phyloP scores from a whole-genome alignment of 2,113 vertebrate species.

The Megaceryle torquata region DNA sequence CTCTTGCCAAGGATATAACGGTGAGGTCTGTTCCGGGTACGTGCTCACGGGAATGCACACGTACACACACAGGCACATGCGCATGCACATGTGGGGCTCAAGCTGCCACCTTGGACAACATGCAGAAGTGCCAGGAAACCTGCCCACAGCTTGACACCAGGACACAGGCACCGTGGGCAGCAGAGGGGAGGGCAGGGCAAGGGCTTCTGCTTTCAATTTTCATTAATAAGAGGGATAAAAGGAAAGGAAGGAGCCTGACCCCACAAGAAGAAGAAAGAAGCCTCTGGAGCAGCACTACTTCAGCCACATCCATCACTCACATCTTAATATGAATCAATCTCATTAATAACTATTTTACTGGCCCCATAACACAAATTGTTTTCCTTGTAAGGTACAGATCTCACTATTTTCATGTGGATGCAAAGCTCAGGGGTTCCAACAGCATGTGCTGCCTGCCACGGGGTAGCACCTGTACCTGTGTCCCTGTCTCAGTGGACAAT shows the following conservation, averaged over 20 bases:
- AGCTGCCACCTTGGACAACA: not conserved
- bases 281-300: not conserved
- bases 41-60: not conserved
- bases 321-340: not conserved
- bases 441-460: rapidly evolving
- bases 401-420: not conserved
- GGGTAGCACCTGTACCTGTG: rapidly evolving
- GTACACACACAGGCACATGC: not conserved
- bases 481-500: not conserved
- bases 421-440: rapidly evolving
- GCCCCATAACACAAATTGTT: not conserved
- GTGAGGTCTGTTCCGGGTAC: not conserved
- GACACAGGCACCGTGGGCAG: not conserved
- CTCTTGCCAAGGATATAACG: not conserved
- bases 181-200: not conserved
- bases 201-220: not conserved
- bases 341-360: not conserved
- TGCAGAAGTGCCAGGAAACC: not conserved
- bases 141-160: not conserved
- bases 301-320: rapidly evolving
- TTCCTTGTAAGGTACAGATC: not conserved
- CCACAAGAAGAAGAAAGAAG: not conserved
- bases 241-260: not conserved
- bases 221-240: not conserved
- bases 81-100: not conserved